Evolutionary conservation across 2,113 vertebrate species (phyloP).

Genomic region (Daubentonia madagascariensis): DNA sequence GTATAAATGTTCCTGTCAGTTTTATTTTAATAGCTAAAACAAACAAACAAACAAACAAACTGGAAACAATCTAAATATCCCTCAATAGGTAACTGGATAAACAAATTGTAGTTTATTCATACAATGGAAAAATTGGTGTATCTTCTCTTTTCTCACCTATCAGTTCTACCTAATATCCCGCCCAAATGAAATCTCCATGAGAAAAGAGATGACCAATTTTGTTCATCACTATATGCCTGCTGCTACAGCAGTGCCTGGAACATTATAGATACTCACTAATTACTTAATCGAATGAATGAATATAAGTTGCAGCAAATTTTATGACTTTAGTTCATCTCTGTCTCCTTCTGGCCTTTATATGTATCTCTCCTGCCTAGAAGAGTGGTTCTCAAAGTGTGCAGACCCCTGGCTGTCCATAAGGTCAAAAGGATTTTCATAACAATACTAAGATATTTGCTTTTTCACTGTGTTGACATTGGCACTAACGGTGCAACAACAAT

Average conservation of each 20-base stretch:
- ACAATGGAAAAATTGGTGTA: background rate
- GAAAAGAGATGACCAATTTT: background rate
- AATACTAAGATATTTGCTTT: background rate
- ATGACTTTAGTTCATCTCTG: background rate
- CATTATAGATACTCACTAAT: background rate
- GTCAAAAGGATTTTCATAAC: background rate
- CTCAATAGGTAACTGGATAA: background rate
- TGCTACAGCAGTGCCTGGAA: background rate
- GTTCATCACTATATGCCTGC: background rate
- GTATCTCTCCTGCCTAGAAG: background rate
- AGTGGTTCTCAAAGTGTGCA: background rate
- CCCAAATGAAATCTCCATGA: background rate
- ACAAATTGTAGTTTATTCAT: background rate
- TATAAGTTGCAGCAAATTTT: background rate
- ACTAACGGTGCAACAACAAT: background rate
- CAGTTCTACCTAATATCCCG: background rate
- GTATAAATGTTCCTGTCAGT: background rate
- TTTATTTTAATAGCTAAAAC: background rate
- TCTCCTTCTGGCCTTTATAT: background rate
- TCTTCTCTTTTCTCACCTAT: background rate
- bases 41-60: background rate
- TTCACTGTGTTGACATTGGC: background rate
- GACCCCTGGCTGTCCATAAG: background rate
- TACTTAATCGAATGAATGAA: background rate
- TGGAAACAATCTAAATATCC: background rate